phyloP scores from a whole-genome alignment of 2,797 vertebrate species.

The Platalea minor region DNA sequence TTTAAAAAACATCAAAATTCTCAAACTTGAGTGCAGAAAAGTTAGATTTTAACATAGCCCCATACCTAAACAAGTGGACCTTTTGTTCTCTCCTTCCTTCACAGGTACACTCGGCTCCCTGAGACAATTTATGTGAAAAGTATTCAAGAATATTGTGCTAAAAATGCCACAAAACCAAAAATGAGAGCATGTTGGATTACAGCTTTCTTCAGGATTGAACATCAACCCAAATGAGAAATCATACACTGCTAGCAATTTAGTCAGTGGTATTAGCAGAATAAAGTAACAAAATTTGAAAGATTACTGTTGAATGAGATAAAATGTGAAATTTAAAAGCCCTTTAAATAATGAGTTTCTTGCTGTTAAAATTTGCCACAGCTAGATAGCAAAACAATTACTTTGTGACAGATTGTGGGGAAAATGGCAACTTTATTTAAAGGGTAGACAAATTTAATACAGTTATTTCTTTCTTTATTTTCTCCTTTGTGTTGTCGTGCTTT shows the following conservation, averaged over 20 bases:
- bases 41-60: neutral
- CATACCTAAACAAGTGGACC: neutral
- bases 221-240: constrained; percentile 22
- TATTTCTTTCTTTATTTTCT: constrained; percentile 41
- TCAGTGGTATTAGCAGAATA: constrained; percentile 26
- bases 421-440: constrained; percentile 48
- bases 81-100: neutral
- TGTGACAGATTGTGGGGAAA: constrained; percentile 40
- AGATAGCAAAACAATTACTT: constrained; percentile 65
- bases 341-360: constrained; percentile 61
- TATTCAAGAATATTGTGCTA: neutral
- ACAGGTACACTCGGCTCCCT: neutral
- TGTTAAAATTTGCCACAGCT: constrained; percentile 56
- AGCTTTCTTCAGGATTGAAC: neutral
- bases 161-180: neutral
- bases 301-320: constrained; percentile 53
- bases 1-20: neutral
- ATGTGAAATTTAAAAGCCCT: constrained; percentile 58
- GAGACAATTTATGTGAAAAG: neutral
- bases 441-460: constrained; percentile 45
- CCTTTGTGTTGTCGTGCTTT: neutral
- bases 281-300: constrained; percentile 50
- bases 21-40: neutral
- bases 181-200: neutral
- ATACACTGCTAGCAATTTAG: neutral